Evolutionary conservation across 37 sponge, comb jelly and placozoan genomes (phyloP), one percentile per base, ranked within the genome.

Genomic region (Halichondria panicea): DNA sequence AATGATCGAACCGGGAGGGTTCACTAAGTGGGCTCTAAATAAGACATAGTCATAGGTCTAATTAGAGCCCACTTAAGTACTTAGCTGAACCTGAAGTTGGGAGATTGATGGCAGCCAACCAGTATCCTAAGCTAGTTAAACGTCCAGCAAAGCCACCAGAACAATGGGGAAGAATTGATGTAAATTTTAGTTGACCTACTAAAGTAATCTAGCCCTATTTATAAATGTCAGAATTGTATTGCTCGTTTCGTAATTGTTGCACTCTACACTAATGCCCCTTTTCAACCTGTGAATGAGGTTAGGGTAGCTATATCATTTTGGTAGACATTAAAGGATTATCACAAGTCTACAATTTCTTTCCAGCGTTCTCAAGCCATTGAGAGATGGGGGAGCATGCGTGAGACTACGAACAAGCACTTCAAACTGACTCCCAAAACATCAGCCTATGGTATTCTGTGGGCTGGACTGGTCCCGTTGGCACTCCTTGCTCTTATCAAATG

Each of bases 371-470:
- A 83, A 9, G 92, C 92, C 4, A 61, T 92, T 31, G 92, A 92
- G 43, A 82, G 59, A 36, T 92, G 92, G 92, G 83, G 84, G 2
- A 57, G 64, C 33, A 92, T 92, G 87, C 63, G 92, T 15, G 92
- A 92, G 50, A 83, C 53, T 1, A 86, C 92, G 4, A 44, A 43
- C 4, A 73, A 83, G 15, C 87, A 92, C 75, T 92, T 92, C 80
- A 86, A 79, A 62, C 81, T 86, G 58, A 87, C 92, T 25, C 86
- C 84, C 24, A 72, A 62, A 42, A 83, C 80, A 28, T 64, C 84
- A 1, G 34, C 63, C 55, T 79, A 76, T 65, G 67, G 71, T 19
- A 3, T 86, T 4, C 11, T 92, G 13, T 92, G 92, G 92, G 87
- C 80, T 25, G 53, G 53, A 13, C 19, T 79, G 24, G 80, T 92